Evolutionary conservation across 2,888 invertebrate genomes (phyloP).

Genomic region (Geophilus truncorum): DNA sequence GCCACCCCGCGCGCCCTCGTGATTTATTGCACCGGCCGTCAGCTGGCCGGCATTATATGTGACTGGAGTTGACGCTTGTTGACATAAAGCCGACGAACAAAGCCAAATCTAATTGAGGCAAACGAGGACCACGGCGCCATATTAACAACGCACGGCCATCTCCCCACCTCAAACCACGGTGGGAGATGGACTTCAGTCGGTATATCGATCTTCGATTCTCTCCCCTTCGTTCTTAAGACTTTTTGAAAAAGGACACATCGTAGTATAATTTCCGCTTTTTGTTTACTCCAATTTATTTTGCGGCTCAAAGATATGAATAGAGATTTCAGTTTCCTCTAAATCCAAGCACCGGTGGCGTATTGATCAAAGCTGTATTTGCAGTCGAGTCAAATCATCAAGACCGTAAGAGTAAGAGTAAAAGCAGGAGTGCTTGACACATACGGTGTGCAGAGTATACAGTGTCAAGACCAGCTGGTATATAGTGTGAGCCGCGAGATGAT

Average conservation of each 20-base stretch:
- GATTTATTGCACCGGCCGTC: constrained; percentile 28
- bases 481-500: too few relatives aligned
- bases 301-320: too few relatives aligned
- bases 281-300: too few relatives aligned
- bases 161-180: constrained; percentile 7
- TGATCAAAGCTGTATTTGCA: not conserved
- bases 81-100: constrained; percentile 34
- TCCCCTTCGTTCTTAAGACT: not conserved
- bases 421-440: not conserved
- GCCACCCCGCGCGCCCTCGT: constrained; percentile 5
- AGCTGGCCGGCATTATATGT: constrained; percentile 31
- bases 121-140: constrained; percentile 30
- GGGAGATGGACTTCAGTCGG: not conserved
- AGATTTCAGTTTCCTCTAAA: too few relatives aligned
- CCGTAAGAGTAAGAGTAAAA: not conserved
- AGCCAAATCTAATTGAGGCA: constrained; percentile 33
- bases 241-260: not conserved
- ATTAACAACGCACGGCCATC: constrained; percentile 18
- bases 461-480: not conserved
- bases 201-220: not conserved
- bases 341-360: not conserved
- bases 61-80: constrained; percentile 33
- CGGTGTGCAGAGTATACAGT: too few relatives aligned
- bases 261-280: too few relatives aligned
- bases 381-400: not conserved